A percentile compares a stretch with the other conserved stretches of the same genome.
Conservation (phyloP, 2,888 invertebrate species). For the Megalurothrips usitatus region DNA sequence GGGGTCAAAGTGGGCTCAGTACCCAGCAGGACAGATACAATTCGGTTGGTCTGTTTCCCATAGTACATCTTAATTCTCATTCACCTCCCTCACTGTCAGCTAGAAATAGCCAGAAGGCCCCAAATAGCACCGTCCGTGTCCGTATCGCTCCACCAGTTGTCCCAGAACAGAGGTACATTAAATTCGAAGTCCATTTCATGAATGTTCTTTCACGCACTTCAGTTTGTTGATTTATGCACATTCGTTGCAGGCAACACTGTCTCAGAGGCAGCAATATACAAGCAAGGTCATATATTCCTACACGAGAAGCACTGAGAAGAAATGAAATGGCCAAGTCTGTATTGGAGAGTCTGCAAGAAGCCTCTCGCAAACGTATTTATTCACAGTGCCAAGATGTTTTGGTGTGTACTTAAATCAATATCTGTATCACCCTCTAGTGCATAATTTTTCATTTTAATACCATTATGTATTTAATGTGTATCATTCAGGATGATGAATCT, state of each 20-base stretch:
- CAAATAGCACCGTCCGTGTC: neutral
- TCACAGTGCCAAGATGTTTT: slow-evolving; percentile 9
- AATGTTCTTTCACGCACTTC: neutral
- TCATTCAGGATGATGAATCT: neutral
- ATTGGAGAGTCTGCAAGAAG: neutral
- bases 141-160: neutral
- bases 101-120: neutral
- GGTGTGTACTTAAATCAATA: neutral
- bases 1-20: neutral
- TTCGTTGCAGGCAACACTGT: neutral
- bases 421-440: neutral
- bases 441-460: neutral
- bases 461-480: neutral
- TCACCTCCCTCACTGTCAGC: neutral
- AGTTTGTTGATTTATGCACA: neutral
- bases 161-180: neutral
- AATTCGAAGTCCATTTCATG: neutral
- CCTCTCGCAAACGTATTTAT: slow-evolving; percentile 2
- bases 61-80: neutral
- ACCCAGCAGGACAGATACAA: neutral
- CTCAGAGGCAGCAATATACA: neutral
- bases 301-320: neutral
- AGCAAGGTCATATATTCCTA: neutral
- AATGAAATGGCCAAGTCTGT: neutral
- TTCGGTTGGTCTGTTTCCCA: neutral